Evolutionary conservation across 2,113 vertebrate species (phyloP), one percentile per base, ranked within the genome.

Genomic region (Promerops cafer): DNA sequence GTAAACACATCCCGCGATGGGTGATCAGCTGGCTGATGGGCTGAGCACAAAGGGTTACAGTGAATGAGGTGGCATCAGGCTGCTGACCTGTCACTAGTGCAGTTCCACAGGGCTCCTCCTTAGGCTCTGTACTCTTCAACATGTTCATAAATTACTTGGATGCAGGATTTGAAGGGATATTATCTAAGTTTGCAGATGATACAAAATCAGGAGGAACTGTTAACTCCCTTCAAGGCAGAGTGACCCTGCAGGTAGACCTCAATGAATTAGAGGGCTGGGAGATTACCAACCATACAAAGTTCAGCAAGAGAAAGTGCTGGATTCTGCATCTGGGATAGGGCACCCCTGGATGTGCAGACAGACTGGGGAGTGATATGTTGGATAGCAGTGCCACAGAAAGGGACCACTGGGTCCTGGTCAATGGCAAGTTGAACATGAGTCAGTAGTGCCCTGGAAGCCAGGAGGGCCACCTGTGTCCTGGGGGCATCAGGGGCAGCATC

Each of bases 321-420:
- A 33, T 60, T 60, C 72, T 60, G 53, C 45, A 27, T 3, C 7
- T 18, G 37, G 16, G 4, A 11, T 42, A 10, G 14, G 27, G 12
- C 33, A 59, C 4, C 14, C 16, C 21, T 17, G 4, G 44, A 22
- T 37, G 11, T 52, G 1, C 6, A 5, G 1, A 30, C 20, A 56
- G 18, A 12, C 40, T 54, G 23, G 14, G 35, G 3, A 56, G 47
- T 28, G 23, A 56, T 28, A n/a, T 19, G 2, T n/a, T 39, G n/a
- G 28, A 30, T 15, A 54, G n/a, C 49, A 47, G 49, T 3, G 4
- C 14, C 4, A 10, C 2, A 6, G 45, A 64, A 11, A 19, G 23
- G 18, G n/a, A 22, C 49, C 33, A 9, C 2, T 0, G 11, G 7
- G 3, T 44, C 33, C 21, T 56, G 15, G 17, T 10, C 0, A 0